Conservation (phyloP, 2,113 vertebrate genomes). For the Lanius ludovicianus region DNA sequence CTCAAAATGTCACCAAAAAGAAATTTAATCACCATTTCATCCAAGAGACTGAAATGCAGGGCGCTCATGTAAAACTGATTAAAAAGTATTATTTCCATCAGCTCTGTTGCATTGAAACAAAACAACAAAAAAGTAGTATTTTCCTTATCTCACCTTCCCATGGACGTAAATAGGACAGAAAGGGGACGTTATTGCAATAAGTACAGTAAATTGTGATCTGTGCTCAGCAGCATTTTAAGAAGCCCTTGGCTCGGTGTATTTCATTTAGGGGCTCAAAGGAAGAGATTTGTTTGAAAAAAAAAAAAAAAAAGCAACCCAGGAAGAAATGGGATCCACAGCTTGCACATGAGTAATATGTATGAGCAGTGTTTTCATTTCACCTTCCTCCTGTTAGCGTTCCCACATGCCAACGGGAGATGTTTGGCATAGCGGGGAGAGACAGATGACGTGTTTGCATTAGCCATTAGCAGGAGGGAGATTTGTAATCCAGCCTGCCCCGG, state of each 20-base stretch:
- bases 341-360: not conserved
- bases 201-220: not conserved
- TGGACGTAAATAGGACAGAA: not conserved
- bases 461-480: not conserved
- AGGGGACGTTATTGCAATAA: not conserved
- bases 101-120: not conserved
- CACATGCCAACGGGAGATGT: not conserved
- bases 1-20: not conserved
- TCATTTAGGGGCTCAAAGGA: not conserved
- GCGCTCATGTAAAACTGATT: not conserved
- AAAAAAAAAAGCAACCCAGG: not conserved
- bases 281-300: not conserved
- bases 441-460: not conserved
- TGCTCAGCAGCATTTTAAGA: not conserved
- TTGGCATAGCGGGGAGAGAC: not conserved
- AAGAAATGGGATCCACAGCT: not conserved
- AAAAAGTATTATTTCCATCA: not conserved
- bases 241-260: not conserved
- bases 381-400: not conserved
- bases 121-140: not conserved
- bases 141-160: not conserved
- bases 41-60: not conserved
- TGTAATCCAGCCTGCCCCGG: not conserved
- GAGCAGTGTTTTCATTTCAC: constrained; percentile 16
- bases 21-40: not conserved